Conservation (phyloP, 2,113 vertebrate species). For the Argyrosomus japonicus region DNA sequence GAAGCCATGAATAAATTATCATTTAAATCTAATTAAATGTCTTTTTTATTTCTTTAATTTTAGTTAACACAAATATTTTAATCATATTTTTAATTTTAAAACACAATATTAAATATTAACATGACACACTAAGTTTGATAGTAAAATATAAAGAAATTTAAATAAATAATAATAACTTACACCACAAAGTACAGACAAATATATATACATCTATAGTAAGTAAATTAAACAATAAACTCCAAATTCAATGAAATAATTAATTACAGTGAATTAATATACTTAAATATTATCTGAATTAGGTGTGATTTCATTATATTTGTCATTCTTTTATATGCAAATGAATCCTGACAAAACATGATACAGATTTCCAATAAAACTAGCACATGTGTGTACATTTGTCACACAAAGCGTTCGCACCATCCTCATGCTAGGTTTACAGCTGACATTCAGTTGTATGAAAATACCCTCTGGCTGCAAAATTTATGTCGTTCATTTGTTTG, state of each 20-base stretch:
- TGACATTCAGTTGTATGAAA: conserved; percentile 47
- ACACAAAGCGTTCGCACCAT: conserved; percentile 45
- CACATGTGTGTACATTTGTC: conserved; percentile 42
- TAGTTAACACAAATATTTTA: not conserved
- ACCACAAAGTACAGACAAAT: not conserved
- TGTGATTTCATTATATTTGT: conserved; percentile 13
- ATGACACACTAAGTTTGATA: not conserved
- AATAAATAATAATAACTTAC: not conserved
- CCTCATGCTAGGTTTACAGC: conserved; percentile 49
- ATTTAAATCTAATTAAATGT: not conserved
- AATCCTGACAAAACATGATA: conserved; percentile 33
- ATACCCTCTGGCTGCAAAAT: conserved; percentile 63
- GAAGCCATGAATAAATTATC: not conserved
- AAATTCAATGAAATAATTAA: not conserved
- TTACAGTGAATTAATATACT: not conserved
- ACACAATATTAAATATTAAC: not conserved
- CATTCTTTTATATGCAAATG: conserved; percentile 33
- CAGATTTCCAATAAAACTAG: conserved; percentile 43
- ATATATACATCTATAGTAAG: not conserved
- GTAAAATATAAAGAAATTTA: not conserved
- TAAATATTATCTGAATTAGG: not conserved
- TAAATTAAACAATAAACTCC: conserved; percentile 2
- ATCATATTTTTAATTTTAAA: not conserved
- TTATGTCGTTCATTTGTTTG: conserved; percentile 70
- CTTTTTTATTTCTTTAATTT: not conserved